A percentile compares a stretch with the other conserved stretches of the same genome.
These are phyloP conservation scores for Maniola jurtina DNA, from an alignment of 1,140 invertebrate genomes.

Conservation along the genomic window DNA sequence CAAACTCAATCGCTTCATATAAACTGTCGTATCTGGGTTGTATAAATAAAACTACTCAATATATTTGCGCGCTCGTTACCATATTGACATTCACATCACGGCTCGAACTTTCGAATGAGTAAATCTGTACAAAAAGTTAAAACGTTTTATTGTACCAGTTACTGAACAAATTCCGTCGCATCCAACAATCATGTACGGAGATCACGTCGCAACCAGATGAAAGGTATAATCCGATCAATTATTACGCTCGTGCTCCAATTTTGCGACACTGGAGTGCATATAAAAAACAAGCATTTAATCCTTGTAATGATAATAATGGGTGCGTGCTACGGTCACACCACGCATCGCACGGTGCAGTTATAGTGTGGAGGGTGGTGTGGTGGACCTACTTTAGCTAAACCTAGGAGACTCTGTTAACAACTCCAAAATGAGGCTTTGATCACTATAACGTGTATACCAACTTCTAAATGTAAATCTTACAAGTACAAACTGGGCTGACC, in stretches of 20 bases:
- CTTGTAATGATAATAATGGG: background rate
- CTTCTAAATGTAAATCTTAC: too few species aligned
- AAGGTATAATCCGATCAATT: constrained; percentile 75
- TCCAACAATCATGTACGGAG: constrained; percentile 63
- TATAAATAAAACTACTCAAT: constrained; percentile 11
- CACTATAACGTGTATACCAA: too few species aligned
- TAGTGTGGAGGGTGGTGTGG: too few species aligned
- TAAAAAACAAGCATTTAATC: constrained; percentile 26
- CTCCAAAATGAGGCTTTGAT: background rate
- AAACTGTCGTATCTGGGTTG: background rate
- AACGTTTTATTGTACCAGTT: constrained; percentile 13
- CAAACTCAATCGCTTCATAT: too few species aligned
- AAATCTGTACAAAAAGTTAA: constrained; percentile 25
- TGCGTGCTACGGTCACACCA: background rate
- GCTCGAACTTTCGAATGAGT: constrained; percentile 5
- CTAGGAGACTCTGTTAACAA: too few species aligned
- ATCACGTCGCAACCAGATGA: constrained; percentile 64
- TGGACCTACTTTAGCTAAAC: too few species aligned
- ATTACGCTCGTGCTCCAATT: constrained; percentile 65
- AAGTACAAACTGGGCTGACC: too few species aligned
- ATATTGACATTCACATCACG: constrained; percentile 21
- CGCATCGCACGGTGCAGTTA: background rate
- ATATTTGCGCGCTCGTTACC: constrained; percentile 6
- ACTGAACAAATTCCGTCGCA: constrained; percentile 55
- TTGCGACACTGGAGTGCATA: constrained; percentile 51